Percentiles rank a stretch among this genome's conserved stretches.
Conservation (phyloP, 2,888 invertebrate species). For the Synanthedon tipuliformis region DNA sequence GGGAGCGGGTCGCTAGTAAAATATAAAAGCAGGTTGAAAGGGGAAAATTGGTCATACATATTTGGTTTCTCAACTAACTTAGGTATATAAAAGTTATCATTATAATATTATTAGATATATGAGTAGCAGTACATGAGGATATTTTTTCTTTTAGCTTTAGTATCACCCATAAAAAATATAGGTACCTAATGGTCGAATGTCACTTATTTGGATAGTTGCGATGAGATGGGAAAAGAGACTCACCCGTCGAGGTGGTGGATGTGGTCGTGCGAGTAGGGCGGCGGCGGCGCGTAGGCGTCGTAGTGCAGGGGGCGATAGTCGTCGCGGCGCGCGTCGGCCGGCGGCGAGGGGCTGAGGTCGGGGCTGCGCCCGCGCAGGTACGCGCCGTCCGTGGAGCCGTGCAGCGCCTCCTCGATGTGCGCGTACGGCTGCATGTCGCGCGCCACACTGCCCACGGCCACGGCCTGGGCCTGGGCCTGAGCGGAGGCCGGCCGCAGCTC, state of each 20-base stretch:
- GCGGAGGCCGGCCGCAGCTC: slow-evolving; percentile 44
- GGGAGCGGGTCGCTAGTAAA: too few species aligned
- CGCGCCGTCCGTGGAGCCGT: slow-evolving; percentile 37
- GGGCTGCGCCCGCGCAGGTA: slow-evolving; percentile 41
- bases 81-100: too few species aligned
- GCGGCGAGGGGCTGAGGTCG: slow-evolving; percentile 36
- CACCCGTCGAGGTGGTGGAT: slow-evolving; percentile 45
- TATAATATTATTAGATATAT: too few species aligned
- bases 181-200: too few species aligned
- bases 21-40: too few species aligned
- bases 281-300: slow-evolving; percentile 40
- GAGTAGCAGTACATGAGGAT: too few species aligned
- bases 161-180: too few species aligned
- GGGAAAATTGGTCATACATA: too few species aligned
- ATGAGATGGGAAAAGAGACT: slow-evolving; percentile 17
- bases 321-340: slow-evolving; percentile 31
- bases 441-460: slow-evolving; percentile 20
- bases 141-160: too few species aligned
- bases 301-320: slow-evolving; percentile 47
- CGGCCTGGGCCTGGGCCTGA: too few species aligned
- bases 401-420: slow-evolving; percentile 44
- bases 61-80: too few species aligned
- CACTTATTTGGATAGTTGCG: background rate
- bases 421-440: slow-evolving; percentile 61
- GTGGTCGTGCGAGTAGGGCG: slow-evolving; percentile 41